Conservation (phyloP, 2,888 invertebrate species). For the Lasioglossum pauxillum region DNA sequence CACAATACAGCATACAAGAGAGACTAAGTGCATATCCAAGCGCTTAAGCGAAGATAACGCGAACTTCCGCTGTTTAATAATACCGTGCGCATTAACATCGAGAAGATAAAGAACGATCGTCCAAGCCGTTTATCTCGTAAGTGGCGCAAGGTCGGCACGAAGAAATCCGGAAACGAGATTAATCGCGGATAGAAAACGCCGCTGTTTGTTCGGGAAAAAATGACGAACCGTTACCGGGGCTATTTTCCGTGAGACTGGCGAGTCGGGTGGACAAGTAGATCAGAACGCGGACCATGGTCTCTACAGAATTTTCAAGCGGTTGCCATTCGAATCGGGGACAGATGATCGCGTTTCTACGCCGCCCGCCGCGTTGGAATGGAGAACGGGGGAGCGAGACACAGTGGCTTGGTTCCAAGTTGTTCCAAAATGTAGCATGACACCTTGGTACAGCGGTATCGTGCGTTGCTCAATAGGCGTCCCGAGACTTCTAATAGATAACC, state of each 20-base stretch:
- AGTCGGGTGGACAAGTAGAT: background rate
- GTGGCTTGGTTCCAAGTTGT: slow-evolving; percentile 58
- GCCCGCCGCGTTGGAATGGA: background rate
- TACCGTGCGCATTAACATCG: background rate
- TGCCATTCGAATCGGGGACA: slow-evolving; percentile 19
- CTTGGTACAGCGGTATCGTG: slow-evolving; percentile 16
- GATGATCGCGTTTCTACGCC: slow-evolving; percentile 2
- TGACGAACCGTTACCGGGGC: background rate
- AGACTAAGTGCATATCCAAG: background rate
- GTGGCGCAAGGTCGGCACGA: background rate
- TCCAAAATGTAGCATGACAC: slow-evolving; percentile 49
- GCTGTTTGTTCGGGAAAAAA: background rate
- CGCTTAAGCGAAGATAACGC: background rate
- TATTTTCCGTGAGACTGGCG: background rate
- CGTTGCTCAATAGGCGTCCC: slow-evolving; percentile 57
- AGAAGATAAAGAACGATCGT: background rate
- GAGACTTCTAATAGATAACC: slow-evolving; percentile 74
- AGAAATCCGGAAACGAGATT: background rate
- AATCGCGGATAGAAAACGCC: background rate
- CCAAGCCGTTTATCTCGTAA: background rate
- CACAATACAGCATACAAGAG: background rate
- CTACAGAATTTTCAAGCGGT: background rate
- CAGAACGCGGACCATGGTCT: background rate
- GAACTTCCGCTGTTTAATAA: background rate
- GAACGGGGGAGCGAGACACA: slow-evolving; percentile 15